Evolutionary conservation across 1,140 invertebrate species (phyloP).

Genomic region (Cotesia vestalis): DNA sequence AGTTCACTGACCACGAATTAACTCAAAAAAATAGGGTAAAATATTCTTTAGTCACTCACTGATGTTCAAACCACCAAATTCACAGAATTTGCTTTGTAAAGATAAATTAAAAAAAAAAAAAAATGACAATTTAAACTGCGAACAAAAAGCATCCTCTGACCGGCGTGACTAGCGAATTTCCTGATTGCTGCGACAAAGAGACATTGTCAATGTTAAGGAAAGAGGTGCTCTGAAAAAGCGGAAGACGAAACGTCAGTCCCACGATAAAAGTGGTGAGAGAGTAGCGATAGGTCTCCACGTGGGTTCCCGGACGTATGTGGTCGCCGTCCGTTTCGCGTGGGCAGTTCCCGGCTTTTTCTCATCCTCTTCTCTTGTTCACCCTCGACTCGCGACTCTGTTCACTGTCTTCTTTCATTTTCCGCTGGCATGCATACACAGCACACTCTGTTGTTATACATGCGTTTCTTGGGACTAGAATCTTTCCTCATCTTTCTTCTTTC

Average conservation of each 20-base stretch:
- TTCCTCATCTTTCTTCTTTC: neutral
- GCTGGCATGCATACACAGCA: neutral
- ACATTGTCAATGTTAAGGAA: conserved; percentile 26
- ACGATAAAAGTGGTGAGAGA: conserved; percentile 36
- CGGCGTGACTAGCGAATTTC: no score
- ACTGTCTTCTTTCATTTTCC: conserved; percentile 12
- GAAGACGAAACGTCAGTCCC: conserved; percentile 37
- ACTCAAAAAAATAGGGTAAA: conserved; percentile 29
- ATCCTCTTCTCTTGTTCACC: neutral
- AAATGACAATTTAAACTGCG: no score
- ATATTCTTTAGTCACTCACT: conserved; percentile 44
- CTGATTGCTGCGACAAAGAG: conserved; percentile 15
- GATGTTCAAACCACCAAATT: conserved; percentile 45
- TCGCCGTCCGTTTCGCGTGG: conserved; percentile 39
- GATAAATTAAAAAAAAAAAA: conserved; percentile 44
- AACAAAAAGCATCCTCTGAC: no score
- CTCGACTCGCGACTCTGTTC: conserved; percentile 28
- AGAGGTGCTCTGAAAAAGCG: conserved; percentile 35
- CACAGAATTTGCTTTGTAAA: conserved; percentile 64
- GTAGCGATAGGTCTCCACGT: conserved; percentile 28
- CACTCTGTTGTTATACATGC: conserved; percentile 26
- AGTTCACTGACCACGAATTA: conserved; percentile 39
- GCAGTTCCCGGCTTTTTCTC: conserved; percentile 19
- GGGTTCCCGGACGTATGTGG: conserved; percentile 43
- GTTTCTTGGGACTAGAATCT: conserved; percentile 9